Conservation (phyloP, 1,140 invertebrate genomes). For the Globodera ellingtonae region DNA sequence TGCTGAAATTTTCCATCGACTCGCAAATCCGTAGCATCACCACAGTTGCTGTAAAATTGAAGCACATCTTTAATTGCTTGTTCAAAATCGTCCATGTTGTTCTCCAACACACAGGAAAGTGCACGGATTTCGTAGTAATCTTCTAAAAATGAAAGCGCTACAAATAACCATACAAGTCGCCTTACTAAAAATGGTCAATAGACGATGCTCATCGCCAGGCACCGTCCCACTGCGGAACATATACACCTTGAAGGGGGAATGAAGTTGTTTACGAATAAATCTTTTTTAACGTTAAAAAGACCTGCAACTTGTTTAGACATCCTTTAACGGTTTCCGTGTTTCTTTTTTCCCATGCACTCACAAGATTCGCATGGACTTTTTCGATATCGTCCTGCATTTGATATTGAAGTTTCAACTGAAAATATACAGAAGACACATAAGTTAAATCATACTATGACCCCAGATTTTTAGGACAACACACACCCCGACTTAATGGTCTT, state of each 20-base stretch:
- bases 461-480: too few species aligned
- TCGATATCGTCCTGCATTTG: constrained; percentile 5
- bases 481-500: too few species aligned
- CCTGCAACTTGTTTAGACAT: background rate
- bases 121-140: constrained; percentile 8
- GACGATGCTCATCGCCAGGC: background rate
- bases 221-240: background rate
- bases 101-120: background rate
- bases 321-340: background rate
- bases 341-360: background rate
- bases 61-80: constrained; percentile 2
- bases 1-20: background rate
- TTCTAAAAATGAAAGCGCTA: background rate
- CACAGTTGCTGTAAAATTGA: background rate
- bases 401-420: too few species aligned
- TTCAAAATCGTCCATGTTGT: constrained; percentile 5
- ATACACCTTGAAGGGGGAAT: background rate
- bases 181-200: background rate
- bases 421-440: too few species aligned
- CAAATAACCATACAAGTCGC: too few species aligned
- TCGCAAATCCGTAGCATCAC: background rate
- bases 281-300: background rate
- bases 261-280: background rate
- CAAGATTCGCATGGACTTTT: background rate
- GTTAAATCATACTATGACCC: too few species aligned